Conservation (phyloP, 2,797 vertebrate species). For the Semaprochilodus insignis region DNA sequence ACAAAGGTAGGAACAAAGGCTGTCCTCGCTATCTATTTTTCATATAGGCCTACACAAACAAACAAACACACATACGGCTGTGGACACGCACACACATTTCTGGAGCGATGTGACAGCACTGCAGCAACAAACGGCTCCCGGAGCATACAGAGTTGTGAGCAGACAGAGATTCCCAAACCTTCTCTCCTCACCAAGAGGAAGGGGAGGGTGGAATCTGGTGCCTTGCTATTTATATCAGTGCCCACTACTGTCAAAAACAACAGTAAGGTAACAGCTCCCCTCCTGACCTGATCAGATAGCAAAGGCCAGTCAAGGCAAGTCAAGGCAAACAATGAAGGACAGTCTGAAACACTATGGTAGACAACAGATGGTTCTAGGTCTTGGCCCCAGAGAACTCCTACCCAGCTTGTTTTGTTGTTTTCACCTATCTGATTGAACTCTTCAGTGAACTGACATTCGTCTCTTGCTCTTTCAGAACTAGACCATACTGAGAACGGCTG, state of each 20-base stretch:
- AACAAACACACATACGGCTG: slow-evolving; percentile 17
- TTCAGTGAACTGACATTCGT: too few species aligned
- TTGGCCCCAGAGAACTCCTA: too few species aligned
- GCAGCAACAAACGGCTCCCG: slow-evolving; percentile 46
- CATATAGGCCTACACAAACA: slow-evolving; percentile 21
- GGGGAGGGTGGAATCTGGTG: slow-evolving; percentile 10
- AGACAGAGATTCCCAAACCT: slow-evolving; percentile 48
- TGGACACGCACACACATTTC: slow-evolving; percentile 29
- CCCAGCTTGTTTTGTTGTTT: too few species aligned
- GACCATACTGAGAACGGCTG: too few species aligned
- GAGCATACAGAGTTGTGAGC: slow-evolving; percentile 29
- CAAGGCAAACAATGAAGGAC: background rate
- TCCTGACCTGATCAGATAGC: background rate
- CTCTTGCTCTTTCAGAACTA: too few species aligned
- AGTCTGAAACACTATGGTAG: background rate
- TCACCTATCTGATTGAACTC: too few species aligned
- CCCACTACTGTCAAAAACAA: slow-evolving; percentile 11
- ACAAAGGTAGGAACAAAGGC: slow-evolving; percentile 26
- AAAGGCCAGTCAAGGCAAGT: background rate
- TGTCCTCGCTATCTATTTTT: slow-evolving; percentile 24
- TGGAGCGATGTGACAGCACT: slow-evolving; percentile 47
- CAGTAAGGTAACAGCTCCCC: background rate
- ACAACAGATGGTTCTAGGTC: background rate
- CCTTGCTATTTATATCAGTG: slow-evolving; percentile 22
- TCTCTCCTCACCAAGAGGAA: slow-evolving; percentile 38